Conservation (phyloP, 2,113 vertebrate species). For the Callipepla squamata region DNA sequence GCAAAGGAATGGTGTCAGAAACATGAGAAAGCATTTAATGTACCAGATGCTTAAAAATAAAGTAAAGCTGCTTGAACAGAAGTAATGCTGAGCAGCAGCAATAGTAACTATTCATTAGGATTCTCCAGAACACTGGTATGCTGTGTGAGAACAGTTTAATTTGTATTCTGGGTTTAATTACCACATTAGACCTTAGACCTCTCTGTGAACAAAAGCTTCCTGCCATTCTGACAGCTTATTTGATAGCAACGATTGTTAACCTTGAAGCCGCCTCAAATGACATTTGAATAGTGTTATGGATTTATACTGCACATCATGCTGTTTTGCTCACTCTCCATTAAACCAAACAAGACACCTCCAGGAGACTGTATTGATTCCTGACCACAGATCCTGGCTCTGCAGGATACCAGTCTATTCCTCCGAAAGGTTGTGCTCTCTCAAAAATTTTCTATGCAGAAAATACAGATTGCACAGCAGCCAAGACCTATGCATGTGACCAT, state of each 20-base stretch:
- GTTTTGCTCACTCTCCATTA: slow-evolving; percentile 41
- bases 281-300: slow-evolving; percentile 61
- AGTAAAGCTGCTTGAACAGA: neutral
- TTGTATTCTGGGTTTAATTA: slow-evolving; percentile 63
- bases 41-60: neutral
- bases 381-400: slow-evolving; percentile 52
- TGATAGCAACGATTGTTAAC: slow-evolving; percentile 56
- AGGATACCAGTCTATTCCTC: slow-evolving; percentile 59
- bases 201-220: slow-evolving; percentile 46
- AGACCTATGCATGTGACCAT: slow-evolving; percentile 1
- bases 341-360: slow-evolving; percentile 53
- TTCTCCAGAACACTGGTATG: neutral
- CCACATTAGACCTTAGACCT: slow-evolving; percentile 59
- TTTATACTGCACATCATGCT: neutral
- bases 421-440: slow-evolving; percentile 43
- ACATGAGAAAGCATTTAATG: neutral
- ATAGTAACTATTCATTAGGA: slow-evolving; percentile 23
- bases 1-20: neutral
- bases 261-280: slow-evolving; percentile 43
- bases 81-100: neutral
- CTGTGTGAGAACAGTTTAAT: slow-evolving; percentile 43
- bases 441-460: slow-evolving; percentile 48
- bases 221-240: slow-evolving; percentile 59
- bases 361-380: slow-evolving; percentile 66
- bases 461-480: slow-evolving; percentile 2